A percentile compares a stretch with the other conserved stretches of the same genome.
phyloP scores from a whole-genome alignment of 2,797 vertebrate genomes.

The Eulemur rubriventer region DNA sequence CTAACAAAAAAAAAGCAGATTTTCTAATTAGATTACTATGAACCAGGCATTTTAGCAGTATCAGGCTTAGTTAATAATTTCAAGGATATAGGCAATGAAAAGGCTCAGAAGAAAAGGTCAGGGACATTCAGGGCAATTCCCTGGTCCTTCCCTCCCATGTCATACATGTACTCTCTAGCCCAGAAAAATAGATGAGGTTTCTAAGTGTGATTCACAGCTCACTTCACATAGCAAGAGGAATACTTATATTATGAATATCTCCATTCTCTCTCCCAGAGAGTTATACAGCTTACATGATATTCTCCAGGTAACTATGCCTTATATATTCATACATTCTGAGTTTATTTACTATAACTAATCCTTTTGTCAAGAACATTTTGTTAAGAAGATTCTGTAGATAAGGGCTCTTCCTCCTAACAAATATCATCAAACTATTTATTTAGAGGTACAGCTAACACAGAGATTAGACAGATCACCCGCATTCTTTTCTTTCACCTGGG shows the following conservation, averaged over 20 bases:
- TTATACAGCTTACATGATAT: background rate
- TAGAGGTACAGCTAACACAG: background rate
- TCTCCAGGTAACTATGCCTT: background rate
- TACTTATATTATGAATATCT: background rate
- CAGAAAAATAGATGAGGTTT: background rate
- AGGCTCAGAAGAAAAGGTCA: background rate
- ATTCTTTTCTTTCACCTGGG: background rate
- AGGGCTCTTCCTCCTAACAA: background rate
- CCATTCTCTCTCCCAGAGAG: background rate
- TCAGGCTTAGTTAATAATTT: background rate
- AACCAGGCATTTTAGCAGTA: background rate
- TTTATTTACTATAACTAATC: background rate
- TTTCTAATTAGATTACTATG: background rate
- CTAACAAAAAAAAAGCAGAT: background rate
- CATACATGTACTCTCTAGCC: background rate
- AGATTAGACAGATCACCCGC: background rate
- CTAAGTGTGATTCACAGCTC: background rate
- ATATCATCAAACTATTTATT: background rate
- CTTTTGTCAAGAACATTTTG: background rate
- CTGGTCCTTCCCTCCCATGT: background rate
- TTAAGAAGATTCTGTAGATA: background rate
- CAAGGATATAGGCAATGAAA: background rate
- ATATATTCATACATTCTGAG: background rate
- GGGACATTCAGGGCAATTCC: background rate
- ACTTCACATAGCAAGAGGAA: background rate